These are phyloP conservation scores for Papilio aristodemus DNA, from an alignment of 1,140 invertebrate species.

Conservation along the genomic window DNA sequence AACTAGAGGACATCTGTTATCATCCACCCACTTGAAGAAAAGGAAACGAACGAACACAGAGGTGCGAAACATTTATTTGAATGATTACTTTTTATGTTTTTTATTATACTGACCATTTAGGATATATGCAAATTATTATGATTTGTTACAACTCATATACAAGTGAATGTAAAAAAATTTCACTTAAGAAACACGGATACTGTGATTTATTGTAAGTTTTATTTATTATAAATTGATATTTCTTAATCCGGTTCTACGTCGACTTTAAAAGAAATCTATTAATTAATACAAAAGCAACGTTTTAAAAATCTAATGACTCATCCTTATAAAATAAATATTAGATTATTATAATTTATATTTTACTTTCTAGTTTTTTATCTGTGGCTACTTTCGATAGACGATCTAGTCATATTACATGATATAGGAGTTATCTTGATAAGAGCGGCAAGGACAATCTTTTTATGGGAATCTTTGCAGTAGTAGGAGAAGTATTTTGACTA, in stretches of 20 bases:
- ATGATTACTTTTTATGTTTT: conserved; percentile 34
- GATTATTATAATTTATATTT: neutral
- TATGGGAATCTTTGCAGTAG: too few species aligned
- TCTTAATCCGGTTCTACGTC: conserved; percentile 20
- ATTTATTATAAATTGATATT: conserved; percentile 32
- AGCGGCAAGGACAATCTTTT: too few species aligned
- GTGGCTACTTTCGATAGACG: too few species aligned
- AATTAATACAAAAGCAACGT: conserved; percentile 10
- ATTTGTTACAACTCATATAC: conserved; percentile 32
- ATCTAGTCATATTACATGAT: too few species aligned
- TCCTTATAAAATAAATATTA: neutral
- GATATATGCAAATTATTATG: conserved; percentile 38
- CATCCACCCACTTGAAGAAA: conserved; percentile 33
- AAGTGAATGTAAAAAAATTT: conserved; percentile 36
- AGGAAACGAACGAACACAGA: conserved; percentile 30
- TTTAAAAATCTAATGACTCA: neutral
- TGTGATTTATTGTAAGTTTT: conserved; percentile 12
- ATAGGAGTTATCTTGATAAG: too few species aligned
- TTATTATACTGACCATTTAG: conserved; percentile 27
- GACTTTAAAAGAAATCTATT: conserved; percentile 19
- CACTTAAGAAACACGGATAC: conserved; percentile 37
- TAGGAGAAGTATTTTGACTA: too few species aligned
- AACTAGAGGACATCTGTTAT: conserved; percentile 35
- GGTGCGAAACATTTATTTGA: conserved; percentile 38
- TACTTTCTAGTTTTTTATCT: neutral